Percentiles rank a stretch among this genome's conserved stretches.
Conservation (phyloP, 2,797 vertebrate genomes). For the Bufotes viridis region DNA sequence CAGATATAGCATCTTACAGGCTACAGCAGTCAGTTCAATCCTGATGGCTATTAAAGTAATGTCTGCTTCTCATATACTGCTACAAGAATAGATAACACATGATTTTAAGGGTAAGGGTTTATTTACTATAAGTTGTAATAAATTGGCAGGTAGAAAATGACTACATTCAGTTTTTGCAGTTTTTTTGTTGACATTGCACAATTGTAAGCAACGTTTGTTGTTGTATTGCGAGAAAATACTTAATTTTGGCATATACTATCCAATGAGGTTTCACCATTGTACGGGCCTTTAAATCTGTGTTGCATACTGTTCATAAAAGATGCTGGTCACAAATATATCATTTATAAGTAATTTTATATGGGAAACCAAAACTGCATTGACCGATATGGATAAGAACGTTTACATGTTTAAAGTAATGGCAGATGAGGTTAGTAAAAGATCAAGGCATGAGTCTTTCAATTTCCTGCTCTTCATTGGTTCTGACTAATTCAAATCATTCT, state of each 20-base stretch:
- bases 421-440: no score
- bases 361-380: no score
- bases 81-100: slow-evolving; percentile 43
- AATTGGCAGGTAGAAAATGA: background rate
- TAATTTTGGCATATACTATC: background rate
- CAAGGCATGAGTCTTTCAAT: no score
- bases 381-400: no score
- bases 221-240: background rate
- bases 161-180: background rate
- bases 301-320: background rate
- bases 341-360: no score
- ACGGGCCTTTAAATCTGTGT: background rate
- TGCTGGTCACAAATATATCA: background rate
- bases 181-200: background rate
- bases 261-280: background rate
- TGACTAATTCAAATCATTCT: no score
- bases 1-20: slow-evolving; percentile 23
- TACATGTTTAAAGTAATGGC: no score
- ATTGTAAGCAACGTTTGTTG: background rate
- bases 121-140: slow-evolving; percentile 31
- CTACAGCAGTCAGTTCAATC: slow-evolving; percentile 16
- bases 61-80: slow-evolving; percentile 14
- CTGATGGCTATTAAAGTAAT: slow-evolving; percentile 22
- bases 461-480: no score
- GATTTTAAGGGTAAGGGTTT: slow-evolving; percentile 13